Conservation (phyloP, 2,113 vertebrate genomes). For the Phrynocephalus versicolor region DNA sequence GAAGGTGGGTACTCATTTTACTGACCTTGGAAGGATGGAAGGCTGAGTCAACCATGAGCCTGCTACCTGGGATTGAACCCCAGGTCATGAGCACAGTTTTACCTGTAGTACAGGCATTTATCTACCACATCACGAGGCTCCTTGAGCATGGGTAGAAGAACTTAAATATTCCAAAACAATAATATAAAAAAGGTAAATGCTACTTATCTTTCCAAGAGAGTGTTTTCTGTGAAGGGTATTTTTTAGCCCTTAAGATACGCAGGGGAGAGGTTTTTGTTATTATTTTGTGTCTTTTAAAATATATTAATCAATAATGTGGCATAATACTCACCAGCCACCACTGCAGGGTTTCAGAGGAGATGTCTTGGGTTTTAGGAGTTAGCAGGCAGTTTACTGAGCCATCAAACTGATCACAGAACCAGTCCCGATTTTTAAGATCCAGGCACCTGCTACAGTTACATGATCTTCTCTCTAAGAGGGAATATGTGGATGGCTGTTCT, state of each 20-base stretch:
- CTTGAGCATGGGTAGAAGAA: neutral
- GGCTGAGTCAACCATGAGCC: too few species aligned
- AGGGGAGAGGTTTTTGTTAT: neutral
- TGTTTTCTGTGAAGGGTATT: neutral
- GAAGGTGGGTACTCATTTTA: too few species aligned
- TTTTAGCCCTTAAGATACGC: too few species aligned
- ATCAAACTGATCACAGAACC: conserved; percentile 77
- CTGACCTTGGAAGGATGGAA: too few species aligned
- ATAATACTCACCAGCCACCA: conserved; percentile 84
- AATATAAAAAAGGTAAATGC: neutral
- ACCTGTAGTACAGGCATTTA: too few species aligned
- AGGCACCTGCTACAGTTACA: conserved; percentile 61
- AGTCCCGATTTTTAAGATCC: conserved; percentile 19
- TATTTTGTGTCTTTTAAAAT: neutral
- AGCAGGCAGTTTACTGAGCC: conserved; percentile 66
- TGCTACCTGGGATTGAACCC: too few species aligned
- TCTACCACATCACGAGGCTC: too few species aligned
- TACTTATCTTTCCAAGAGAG: neutral
- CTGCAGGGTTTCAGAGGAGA: conserved; percentile 59
- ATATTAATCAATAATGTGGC: fast-evolving
- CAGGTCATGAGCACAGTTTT: too few species aligned
- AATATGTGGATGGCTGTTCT: neutral
- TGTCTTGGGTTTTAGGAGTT: neutral
- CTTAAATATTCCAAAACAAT: neutral
- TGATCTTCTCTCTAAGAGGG: neutral